These are phyloP conservation scores for Sesia apiformis DNA, from an alignment of 2,888 invertebrate genomes.

Conservation along the genomic window DNA sequence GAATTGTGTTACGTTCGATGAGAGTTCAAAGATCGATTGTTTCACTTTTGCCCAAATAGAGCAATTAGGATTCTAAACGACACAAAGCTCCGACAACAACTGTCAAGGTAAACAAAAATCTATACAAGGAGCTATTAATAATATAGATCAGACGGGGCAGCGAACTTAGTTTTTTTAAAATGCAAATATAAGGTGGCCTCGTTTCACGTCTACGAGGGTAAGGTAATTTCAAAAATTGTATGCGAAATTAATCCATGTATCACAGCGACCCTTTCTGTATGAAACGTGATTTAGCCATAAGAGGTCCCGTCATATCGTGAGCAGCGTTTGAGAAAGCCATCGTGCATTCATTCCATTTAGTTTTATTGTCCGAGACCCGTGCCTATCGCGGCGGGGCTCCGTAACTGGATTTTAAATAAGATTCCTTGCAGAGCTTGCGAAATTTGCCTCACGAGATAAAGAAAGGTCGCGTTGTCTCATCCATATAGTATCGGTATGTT, in stretches of 20 bases:
- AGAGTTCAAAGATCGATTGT: slow-evolving; percentile 38
- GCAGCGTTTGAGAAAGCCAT: slow-evolving; percentile 58
- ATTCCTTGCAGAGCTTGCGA: slow-evolving; percentile 59
- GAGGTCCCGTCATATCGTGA: slow-evolving; percentile 55
- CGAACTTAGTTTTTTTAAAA: neutral
- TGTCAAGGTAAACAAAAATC: slow-evolving; percentile 19
- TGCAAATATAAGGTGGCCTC: slow-evolving; percentile 12
- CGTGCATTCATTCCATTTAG: slow-evolving; percentile 73
- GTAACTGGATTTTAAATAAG: slow-evolving; percentile 74
- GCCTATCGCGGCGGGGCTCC: slow-evolving; percentile 61
- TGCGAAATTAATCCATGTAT: slow-evolving; percentile 37
- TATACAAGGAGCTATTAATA: too few relatives aligned
- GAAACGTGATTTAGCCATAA: slow-evolving; percentile 49
- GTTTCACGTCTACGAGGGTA: slow-evolving; percentile 28
- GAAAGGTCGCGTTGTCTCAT: slow-evolving; percentile 64
- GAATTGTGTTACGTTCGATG: slow-evolving; percentile 37
- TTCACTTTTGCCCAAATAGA: slow-evolving; percentile 31
- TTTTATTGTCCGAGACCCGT: slow-evolving; percentile 71
- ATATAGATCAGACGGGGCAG: too few relatives aligned
- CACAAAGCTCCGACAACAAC: slow-evolving; percentile 4
- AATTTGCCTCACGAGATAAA: slow-evolving; percentile 70
- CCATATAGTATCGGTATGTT: slow-evolving; percentile 54
- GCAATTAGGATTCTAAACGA: slow-evolving; percentile 37
- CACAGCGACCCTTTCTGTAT: slow-evolving; percentile 46
- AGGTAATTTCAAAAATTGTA: slow-evolving; percentile 33